Conservation (phyloP, 2,888 invertebrate genomes). For the Rhagonycha fulva region DNA sequence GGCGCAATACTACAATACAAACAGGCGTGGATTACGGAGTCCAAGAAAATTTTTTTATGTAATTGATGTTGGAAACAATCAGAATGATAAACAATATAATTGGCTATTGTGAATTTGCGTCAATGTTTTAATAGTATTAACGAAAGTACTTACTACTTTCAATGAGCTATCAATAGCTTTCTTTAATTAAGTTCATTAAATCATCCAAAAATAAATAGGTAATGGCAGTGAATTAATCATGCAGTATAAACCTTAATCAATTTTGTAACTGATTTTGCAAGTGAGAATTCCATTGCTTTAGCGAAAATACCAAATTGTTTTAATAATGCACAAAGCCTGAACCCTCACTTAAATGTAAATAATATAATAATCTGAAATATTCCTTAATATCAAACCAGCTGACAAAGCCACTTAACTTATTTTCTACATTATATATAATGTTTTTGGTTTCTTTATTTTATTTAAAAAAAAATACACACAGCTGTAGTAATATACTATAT, state of each 20-base stretch:
- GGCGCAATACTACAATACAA: constrained; percentile 1
- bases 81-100: background rate
- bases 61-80: background rate
- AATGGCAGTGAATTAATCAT: background rate
- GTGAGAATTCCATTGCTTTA: background rate
- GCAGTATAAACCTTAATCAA: background rate
- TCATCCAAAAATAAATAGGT: background rate
- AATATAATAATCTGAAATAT: background rate
- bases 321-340: no score
- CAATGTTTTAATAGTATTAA: background rate
- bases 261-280: no score
- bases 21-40: background rate
- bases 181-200: background rate
- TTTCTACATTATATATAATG: background rate
- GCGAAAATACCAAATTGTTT: no score
- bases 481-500: no score
- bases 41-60: background rate
- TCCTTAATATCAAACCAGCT: background rate
- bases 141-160: background rate
- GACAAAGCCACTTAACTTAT: background rate
- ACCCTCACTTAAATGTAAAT: background rate
- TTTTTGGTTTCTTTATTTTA: background rate
- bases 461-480: background rate
- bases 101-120: background rate
- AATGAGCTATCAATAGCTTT: background rate